Evolutionary conservation across 2,888 invertebrate species (phyloP), one percentile per base, ranked within the genome.

Genomic region (Willowsia nigromaculata): DNA sequence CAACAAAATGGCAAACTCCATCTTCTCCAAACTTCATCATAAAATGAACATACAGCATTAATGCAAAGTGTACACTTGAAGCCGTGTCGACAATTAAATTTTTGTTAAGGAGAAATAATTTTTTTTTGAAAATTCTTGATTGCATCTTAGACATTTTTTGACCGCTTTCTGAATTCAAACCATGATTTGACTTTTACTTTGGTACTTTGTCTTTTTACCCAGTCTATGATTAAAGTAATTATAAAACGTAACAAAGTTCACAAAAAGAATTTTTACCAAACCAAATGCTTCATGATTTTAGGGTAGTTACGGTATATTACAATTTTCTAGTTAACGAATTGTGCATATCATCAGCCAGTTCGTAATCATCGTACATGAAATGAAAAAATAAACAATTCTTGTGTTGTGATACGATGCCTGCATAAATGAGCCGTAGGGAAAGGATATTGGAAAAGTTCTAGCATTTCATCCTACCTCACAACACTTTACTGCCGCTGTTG

Each of bases 391-490:
- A 76, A 47, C 74, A 76, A 76, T 27, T 50, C 74, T 22, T 50
- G 47, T 47, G 27, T 22, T 50, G 47, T 47, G 27, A 47, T 76
- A 50, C 50, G 1, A 27, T 50, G 27, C 25, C 22, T 50, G 47
- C 2, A 47, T 76, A 76, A 76, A 47, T 76, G 47, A 65, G 33
- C 74, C 65, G 30, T 33, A 25, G 65, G 85, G 53, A 53, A 86
- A 86, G 81, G 71, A 86, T 81, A 86, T 86, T 86, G 71, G 81
- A 81, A 86, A 86, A 86, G 85, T 85, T 85, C 18, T 68, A 11
- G 18, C 71, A 13, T 76, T 30, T 33, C 43, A 27, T 76, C 74
- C 27, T 25, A 27, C 30, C 50, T 76, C 9, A 6, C 74, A 22
- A 43, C 40, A 65, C 33, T n/a, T 1, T 3, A 25, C 27, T 27